Evolutionary conservation across 1,140 invertebrate species (phyloP), one percentile per base, ranked within the genome.

Genomic region (Berghia stephanieae): DNA sequence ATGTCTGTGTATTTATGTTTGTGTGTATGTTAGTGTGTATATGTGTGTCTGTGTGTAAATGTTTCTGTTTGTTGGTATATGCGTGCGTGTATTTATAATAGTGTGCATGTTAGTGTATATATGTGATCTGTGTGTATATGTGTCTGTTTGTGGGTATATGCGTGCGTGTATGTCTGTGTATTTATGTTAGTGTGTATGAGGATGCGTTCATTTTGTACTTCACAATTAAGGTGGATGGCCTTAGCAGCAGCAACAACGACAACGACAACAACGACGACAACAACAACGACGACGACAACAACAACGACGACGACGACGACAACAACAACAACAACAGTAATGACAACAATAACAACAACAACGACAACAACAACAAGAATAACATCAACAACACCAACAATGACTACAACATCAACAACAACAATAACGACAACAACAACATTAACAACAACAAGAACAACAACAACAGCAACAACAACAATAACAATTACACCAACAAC

Each of bases 291-390:
- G 5, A 13, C n/a, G 18, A 43, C 72, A 2, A 38, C n/a, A n/a
- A 55, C 38, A 21, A 46, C 31, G 43, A 27, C 31, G 24, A 42
- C 49, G n/a, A 24, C 2, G 38, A 36, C n/a, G 34, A 8, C 3
- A 31, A 3, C 18, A 24, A 31, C 60, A 66, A 73, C 82, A 66
- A 70, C 81, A 13, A 80, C 80, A 10, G 74, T 80, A 80, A 81
- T 83, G 72, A 42, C 43, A 34, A 27, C 52, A 6, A 36, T 34
- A 27, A 36, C 27, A 34, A 40, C 10, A 60, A 8, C 5, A 36
- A 72, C 44, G n/a, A n/a, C n/a, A n/a, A n/a, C n/a, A n/a, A n/a
- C n/a, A n/a, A n/a, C n/a, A n/a, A n/a, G n/a, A n/a, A n/a, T n/a
- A n/a, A n/a, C n/a, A n/a, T n/a, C n/a, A n/a, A n/a, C n/a, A n/a